Evolutionary conservation across 2,797 vertebrate species (phyloP).

Genomic region (Thripadectes ignobilis): DNA sequence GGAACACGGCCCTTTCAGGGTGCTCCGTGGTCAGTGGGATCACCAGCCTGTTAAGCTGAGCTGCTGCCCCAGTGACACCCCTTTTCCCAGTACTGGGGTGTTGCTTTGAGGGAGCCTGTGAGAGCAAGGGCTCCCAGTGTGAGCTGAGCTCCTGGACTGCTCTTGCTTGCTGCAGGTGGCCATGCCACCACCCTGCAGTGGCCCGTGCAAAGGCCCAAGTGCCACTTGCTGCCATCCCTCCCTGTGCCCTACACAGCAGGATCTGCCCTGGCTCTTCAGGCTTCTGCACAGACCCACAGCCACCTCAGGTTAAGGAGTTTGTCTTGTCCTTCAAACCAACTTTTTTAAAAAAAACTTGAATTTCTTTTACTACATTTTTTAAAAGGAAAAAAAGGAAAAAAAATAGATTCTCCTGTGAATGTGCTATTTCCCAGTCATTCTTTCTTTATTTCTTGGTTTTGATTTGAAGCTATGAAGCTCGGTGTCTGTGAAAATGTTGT

Average conservation of each 20-base stretch:
- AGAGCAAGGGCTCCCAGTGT: not conserved
- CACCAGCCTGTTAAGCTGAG: not conserved
- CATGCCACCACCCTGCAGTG: not conserved
- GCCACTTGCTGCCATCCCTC: rapidly evolving
- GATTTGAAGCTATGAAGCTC: constrained; percentile 62
- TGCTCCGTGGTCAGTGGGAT: rapidly evolving
- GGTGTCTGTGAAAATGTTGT: constrained; percentile 72
- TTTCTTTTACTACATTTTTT: constrained; percentile 73
- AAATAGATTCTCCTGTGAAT: constrained; percentile 67
- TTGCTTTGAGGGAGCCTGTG: not conserved
- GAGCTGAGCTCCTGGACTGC: not conserved
- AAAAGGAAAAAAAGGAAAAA: not conserved
- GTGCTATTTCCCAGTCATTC: constrained; percentile 65
- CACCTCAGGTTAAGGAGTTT: not conserved
- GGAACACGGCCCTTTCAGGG: rapidly evolving
- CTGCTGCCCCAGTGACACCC: not conserved
- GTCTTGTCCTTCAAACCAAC: constrained; percentile 77
- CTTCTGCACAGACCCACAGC: not conserved
- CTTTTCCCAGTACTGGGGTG: rapidly evolving
- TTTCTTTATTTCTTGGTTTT: constrained; percentile 61
- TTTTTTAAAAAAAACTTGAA: constrained; percentile 67
- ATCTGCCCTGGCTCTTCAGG: not conserved
- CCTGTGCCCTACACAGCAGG: not conserved
- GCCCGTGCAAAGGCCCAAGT: not conserved
- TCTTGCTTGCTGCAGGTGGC: not conserved